phyloP scores from a whole-genome alignment of 2,113 vertebrate genomes.

The Pogonocichla stellata region DNA sequence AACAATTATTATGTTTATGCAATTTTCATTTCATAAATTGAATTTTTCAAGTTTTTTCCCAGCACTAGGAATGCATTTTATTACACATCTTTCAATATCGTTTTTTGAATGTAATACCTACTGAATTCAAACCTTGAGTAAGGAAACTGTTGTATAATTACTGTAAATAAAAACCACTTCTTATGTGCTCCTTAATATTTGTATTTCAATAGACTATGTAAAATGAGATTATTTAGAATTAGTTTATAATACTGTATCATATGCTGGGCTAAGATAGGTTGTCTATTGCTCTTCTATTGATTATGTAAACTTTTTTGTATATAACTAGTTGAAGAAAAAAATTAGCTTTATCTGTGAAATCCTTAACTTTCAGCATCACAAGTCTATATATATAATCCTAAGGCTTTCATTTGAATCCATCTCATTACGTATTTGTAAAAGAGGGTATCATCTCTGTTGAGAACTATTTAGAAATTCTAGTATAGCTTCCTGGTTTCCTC shows the following conservation, averaged over 20 bases:
- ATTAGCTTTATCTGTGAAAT: background rate
- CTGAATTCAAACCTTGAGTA: background rate
- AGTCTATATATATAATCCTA: background rate
- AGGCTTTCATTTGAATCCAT: background rate
- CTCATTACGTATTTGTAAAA: background rate
- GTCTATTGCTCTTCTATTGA: background rate
- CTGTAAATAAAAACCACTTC: background rate
- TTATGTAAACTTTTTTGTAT: background rate
- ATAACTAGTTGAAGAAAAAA: background rate
- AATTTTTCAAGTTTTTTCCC: background rate
- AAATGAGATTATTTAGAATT: background rate
- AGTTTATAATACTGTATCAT: background rate
- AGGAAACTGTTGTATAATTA: background rate
- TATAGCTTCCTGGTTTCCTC: background rate
- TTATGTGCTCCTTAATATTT: background rate
- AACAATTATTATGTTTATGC: background rate
- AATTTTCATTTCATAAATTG: background rate
- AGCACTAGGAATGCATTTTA: background rate
- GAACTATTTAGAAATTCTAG: background rate
- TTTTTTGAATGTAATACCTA: background rate
- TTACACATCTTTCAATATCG: background rate
- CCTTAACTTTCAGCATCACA: background rate
- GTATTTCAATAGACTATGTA: background rate
- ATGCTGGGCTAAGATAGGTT: background rate
- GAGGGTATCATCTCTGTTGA: accelerated